phyloP scores from a whole-genome alignment of 92 coral and sea anemone species.

The Zoanthus solanderi region DNA sequence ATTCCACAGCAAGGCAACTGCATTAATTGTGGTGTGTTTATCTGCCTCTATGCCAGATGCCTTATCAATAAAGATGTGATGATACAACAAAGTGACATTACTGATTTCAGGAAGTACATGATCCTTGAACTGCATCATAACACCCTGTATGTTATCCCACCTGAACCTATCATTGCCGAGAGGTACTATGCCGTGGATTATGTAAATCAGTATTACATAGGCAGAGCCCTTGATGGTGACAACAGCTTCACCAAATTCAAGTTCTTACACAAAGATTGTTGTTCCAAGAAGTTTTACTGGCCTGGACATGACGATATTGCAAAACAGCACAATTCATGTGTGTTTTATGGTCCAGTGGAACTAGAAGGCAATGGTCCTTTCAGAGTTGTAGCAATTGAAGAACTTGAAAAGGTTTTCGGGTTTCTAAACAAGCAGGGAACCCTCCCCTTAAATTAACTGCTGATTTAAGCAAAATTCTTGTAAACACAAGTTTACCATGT shows the following conservation, averaged over 20 bases:
- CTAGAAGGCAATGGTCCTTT: constrained; percentile 60
- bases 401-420: constrained; percentile 55
- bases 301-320: background rate
- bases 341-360: constrained; percentile 54
- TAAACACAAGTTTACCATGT: constrained; percentile 9
- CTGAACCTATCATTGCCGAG: constrained; percentile 4
- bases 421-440: background rate
- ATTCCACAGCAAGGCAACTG: constrained; percentile 47
- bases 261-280: constrained; percentile 11
- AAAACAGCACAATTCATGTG: background rate
- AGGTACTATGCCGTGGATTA: constrained; percentile 47
- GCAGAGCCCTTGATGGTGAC: constrained; percentile 6
- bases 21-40: constrained; percentile 50
- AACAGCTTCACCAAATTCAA: constrained; percentile 28
- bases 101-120: too few species aligned
- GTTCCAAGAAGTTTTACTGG: background rate
- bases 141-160: background rate
- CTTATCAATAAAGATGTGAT: constrained; percentile 33
- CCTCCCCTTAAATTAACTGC: background rate
- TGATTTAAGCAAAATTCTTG: background rate
- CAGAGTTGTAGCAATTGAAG: constrained; percentile 41
- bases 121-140: constrained; percentile 39
- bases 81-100: background rate
- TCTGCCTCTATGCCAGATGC: constrained; percentile 50
- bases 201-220: constrained; percentile 41